A percentile compares a stretch with the other conserved stretches of the same genome.
These are phyloP conservation scores for Alcedo atthis DNA, from an alignment of 2,797 vertebrate species.

Conservation along the genomic window DNA sequence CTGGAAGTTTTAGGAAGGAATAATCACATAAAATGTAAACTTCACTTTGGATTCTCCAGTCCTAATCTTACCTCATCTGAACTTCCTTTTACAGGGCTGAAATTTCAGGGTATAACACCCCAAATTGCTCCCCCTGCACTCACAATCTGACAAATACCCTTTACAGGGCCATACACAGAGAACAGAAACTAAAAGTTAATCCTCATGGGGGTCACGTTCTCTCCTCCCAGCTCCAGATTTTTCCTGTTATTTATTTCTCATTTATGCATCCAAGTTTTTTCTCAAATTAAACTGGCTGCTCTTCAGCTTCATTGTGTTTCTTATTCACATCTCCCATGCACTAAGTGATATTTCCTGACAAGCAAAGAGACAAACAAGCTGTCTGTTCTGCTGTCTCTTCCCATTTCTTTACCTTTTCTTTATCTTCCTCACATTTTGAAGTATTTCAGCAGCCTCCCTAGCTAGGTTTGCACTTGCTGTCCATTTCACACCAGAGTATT, in stretches of 20 bases:
- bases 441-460: background rate
- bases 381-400: background rate
- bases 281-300: background rate
- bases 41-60: background rate
- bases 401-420: background rate
- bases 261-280: background rate
- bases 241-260: background rate
- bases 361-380: background rate
- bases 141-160: background rate
- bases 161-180: background rate
- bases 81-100: background rate
- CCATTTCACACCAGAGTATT: background rate
- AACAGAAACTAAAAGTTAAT: background rate
- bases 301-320: background rate
- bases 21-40: background rate
- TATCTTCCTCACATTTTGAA: background rate
- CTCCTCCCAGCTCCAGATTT: background rate
- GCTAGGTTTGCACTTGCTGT: background rate
- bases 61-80: background rate
- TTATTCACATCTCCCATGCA: background rate
- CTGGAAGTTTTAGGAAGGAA: background rate
- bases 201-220: rapidly evolving
- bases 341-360: background rate
- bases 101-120: background rate
- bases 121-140: background rate